These are phyloP conservation scores for Echeneis naucrates DNA, from an alignment of 2,797 vertebrate species.

Conservation along the genomic window DNA sequence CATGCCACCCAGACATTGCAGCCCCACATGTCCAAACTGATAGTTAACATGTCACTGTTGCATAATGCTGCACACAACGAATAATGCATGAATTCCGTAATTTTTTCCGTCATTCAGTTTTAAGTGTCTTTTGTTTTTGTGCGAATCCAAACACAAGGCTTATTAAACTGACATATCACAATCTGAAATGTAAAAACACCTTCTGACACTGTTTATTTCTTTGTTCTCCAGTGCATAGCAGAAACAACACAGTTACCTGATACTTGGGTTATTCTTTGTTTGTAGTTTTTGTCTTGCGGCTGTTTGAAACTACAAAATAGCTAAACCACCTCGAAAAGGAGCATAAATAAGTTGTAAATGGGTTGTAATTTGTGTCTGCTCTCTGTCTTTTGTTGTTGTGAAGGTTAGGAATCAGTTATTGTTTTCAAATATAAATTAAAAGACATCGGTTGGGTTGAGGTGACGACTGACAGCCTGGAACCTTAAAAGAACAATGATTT, in stretches of 20 bases:
- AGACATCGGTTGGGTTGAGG: slow-evolving; percentile 9
- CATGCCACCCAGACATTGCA: slow-evolving; percentile 46
- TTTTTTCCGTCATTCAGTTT: too few relatives aligned
- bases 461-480: not conserved
- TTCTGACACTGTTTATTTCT: not conserved
- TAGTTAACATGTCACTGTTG: slow-evolving; percentile 40
- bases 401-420: not conserved
- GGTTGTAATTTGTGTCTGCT: not conserved
- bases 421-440: slow-evolving; percentile 11
- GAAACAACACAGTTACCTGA: not conserved
- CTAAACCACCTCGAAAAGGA: not conserved
- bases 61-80: slow-evolving; percentile 18
- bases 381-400: not conserved
- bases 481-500: slow-evolving; percentile 14
- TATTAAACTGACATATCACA: not conserved
- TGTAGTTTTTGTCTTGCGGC: not conserved
- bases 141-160: not conserved
- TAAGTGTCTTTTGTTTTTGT: too few relatives aligned
- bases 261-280: not conserved
- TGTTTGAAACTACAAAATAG: not conserved
- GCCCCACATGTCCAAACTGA: slow-evolving; percentile 43
- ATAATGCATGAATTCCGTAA: slow-evolving; percentile 17
- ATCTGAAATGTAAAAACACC: not conserved
- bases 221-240: not conserved
- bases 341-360: not conserved